Evolutionary conservation across 2,113 vertebrate genomes (phyloP).

Genomic region (Myocastor coypus): DNA sequence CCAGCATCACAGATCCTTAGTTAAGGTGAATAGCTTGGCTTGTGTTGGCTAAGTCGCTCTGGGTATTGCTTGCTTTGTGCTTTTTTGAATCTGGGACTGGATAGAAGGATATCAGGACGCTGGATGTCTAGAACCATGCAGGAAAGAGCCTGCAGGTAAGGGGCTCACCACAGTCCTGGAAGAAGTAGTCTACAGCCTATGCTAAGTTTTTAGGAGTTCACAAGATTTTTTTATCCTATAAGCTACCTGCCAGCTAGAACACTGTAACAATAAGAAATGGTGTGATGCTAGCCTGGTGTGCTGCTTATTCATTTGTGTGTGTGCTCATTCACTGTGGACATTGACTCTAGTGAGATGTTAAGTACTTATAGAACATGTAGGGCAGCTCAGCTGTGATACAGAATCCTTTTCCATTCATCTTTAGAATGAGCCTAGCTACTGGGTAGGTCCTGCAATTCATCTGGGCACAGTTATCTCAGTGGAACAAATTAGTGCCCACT

Average conservation of each 20-base stretch:
- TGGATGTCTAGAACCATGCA: neutral
- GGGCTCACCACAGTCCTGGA: fast-evolving
- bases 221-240: neutral
- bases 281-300: fast-evolving
- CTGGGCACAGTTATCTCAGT: neutral
- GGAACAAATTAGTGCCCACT: neutral
- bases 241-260: neutral
- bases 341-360: neutral
- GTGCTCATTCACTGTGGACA: neutral
- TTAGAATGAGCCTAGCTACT: neutral
- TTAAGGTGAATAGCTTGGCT: constrained; percentile 31
- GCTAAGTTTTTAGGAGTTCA: neutral
- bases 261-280: fast-evolving
- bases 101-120: neutral
- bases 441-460: neutral
- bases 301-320: neutral
- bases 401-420: neutral
- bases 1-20: neutral
- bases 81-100: neutral
- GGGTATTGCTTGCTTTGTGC: neutral
- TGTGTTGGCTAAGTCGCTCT: neutral
- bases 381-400: neutral
- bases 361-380: neutral
- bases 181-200: neutral
- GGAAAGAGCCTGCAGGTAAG: neutral